A percentile compares a stretch with the other conserved stretches of the same genome.
Evolutionary conservation across 1,140 invertebrate species (phyloP).

Genomic region (Scaptomyza graminum): DNA sequence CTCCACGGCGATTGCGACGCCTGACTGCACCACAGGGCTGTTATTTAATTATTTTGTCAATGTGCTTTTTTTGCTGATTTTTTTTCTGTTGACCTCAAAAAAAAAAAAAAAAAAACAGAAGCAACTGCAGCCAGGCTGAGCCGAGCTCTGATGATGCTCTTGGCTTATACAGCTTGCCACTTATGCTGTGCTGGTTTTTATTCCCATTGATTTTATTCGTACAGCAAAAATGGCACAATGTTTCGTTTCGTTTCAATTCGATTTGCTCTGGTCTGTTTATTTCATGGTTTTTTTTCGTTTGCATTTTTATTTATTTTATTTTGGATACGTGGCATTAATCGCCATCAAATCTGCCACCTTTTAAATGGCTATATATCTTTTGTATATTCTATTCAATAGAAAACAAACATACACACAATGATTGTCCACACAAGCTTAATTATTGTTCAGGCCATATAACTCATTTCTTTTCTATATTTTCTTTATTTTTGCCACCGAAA

Average conservation of each 20-base stretch:
- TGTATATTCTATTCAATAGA: constrained; percentile 51
- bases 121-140: constrained; percentile 13
- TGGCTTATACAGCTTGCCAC: constrained; percentile 28
- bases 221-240: not conserved
- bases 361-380: constrained; percentile 18
- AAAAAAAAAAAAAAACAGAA: constrained; percentile 22
- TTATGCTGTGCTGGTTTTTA: constrained; percentile 15
- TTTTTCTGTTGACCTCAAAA: constrained; percentile 34
- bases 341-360: constrained; percentile 40
- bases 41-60: constrained; percentile 80
- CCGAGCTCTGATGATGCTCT: constrained; percentile 13
- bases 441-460: constrained; percentile 45
- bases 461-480: constrained; percentile 39
- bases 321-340: constrained; percentile 49
- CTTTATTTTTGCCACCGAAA: constrained; percentile 42
- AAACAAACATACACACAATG: constrained; percentile 23
- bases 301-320: constrained; percentile 32
- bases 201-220: constrained; percentile 33
- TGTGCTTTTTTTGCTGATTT: constrained; percentile 32
- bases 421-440: constrained; percentile 52
- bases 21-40: constrained; percentile 55
- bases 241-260: constrained; percentile 31
- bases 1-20: constrained; percentile 38
- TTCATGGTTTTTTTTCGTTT: constrained; percentile 16
- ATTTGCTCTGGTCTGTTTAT: constrained; percentile 38